Percentiles rank a stretch among this genome's conserved stretches.
Evolutionary conservation across 1,140 invertebrate species (phyloP).

Genomic region (Ylistrum balloti): DNA sequence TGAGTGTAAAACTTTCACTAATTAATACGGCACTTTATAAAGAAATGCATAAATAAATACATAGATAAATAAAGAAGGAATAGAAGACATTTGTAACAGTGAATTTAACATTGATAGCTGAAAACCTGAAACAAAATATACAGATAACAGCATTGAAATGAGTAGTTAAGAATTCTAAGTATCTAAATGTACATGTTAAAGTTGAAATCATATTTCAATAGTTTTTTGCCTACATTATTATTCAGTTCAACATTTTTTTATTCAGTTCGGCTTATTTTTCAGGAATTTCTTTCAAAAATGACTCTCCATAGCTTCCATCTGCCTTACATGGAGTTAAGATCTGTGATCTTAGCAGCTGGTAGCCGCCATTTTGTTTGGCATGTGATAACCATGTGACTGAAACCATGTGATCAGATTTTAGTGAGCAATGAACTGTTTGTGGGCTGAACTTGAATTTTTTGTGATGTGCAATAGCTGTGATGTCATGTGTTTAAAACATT

Average conservation of each 20-base stretch:
- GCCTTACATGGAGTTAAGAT: slow-evolving; percentile 32
- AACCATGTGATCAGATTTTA: slow-evolving; percentile 38
- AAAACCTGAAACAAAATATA: too few species aligned
- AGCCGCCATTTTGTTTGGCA: slow-evolving; percentile 37
- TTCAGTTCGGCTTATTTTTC: slow-evolving; percentile 26
- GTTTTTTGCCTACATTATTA: not conserved
- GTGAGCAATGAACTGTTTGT: slow-evolving; percentile 32
- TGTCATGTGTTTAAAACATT: not conserved
- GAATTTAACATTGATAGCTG: too few species aligned
- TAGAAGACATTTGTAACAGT: too few species aligned
- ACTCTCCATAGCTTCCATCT: not conserved
- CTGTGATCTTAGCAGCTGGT: slow-evolving; percentile 30
- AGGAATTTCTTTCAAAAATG: slow-evolving; percentile 33
- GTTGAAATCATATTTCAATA: not conserved
- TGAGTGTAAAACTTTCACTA: not conserved
- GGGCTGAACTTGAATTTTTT: not conserved
- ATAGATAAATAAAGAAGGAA: too few species aligned
- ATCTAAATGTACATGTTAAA: not conserved
- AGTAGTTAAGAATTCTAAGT: not conserved
- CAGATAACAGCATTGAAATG: too few species aligned
- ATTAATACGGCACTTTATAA: not conserved
- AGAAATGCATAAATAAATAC: too few species aligned
- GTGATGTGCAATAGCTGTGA: slow-evolving; percentile 33
- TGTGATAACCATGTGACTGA: slow-evolving; percentile 38
- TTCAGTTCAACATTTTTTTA: not conserved